Evolutionary conservation across 1,140 invertebrate species (phyloP).

Genomic region (Atta colombica): DNA sequence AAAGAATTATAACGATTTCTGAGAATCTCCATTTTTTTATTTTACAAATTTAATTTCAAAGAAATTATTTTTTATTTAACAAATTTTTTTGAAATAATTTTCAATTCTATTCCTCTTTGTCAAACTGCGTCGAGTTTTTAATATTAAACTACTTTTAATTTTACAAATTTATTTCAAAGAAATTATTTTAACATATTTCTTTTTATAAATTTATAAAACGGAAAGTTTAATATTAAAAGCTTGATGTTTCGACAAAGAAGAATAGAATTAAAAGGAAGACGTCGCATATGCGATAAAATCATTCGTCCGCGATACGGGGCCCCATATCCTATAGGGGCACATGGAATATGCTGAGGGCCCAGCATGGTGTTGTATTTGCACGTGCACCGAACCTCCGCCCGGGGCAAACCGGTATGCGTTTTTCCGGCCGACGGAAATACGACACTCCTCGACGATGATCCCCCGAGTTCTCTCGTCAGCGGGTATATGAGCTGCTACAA

Average conservation of each 20-base stretch:
- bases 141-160: too few species aligned
- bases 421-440: conserved; percentile 67
- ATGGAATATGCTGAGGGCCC: background rate
- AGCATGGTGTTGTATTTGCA: conserved; percentile 47
- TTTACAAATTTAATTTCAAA: background rate
- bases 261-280: conserved; percentile 34
- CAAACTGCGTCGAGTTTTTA: background rate
- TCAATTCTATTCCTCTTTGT: background rate
- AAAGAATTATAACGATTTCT: background rate
- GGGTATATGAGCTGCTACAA: conserved; percentile 39
- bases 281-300: conserved; percentile 41
- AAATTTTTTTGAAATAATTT: background rate
- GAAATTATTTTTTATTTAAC: background rate
- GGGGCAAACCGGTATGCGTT: conserved; percentile 60
- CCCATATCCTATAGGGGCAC: conserved; percentile 1
- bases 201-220: too few species aligned
- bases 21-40: background rate
- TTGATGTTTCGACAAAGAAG: background rate
- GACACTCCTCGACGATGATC: conserved; percentile 46
- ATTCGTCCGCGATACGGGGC: conserved; percentile 27
- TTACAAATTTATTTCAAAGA: too few species aligned
- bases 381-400: conserved; percentile 28
- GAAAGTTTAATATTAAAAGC: too few species aligned
- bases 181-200: too few species aligned
- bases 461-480: conserved; percentile 54